Conservation (phyloP, 30 jellyfish, hydroid and myxozoan genomes). For the Pelagia noctiluca region DNA sequence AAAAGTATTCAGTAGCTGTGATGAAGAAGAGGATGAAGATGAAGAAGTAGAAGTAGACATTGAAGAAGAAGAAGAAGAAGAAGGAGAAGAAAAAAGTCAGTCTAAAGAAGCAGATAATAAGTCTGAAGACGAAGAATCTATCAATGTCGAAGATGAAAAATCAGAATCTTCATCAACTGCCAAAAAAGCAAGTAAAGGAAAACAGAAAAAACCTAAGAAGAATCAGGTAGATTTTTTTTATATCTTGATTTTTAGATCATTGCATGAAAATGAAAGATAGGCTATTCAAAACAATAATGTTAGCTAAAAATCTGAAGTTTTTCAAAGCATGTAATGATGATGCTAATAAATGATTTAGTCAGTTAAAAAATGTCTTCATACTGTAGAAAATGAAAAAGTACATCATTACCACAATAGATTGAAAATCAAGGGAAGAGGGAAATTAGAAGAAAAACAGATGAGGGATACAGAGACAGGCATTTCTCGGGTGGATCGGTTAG, state of each 20-base stretch:
- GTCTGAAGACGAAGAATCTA: neutral
- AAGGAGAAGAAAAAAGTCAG: conserved; percentile 33
- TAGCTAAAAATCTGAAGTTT: too few relatives aligned
- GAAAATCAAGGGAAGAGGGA: too few relatives aligned
- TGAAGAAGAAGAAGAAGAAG: conserved; percentile 44
- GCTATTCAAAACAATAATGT: neutral
- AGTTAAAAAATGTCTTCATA: neutral
- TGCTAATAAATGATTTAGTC: too few relatives aligned
- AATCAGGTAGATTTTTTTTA: conserved; percentile 12
- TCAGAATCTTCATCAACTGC: conserved; percentile 2
- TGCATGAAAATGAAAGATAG: neutral
- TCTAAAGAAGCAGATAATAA: conserved; percentile 1
- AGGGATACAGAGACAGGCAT: too few relatives aligned
- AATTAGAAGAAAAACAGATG: too few relatives aligned
- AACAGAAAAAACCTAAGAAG: conserved; percentile 59
- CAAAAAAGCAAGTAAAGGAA: conserved; percentile 38
- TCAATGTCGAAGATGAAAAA: conserved; percentile 21
- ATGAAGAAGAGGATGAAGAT: conserved; percentile 76
- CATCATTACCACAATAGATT: too few relatives aligned
- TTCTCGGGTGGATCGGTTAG: neutral
- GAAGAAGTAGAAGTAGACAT: conserved; percentile 43
- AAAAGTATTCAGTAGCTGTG: conserved; percentile 72
- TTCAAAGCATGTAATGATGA: neutral
- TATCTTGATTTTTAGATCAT: neutral
- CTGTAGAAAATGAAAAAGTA: too few relatives aligned